A percentile compares a stretch with the other conserved stretches of the same genome.
phyloP scores from a whole-genome alignment of 2,113 vertebrate species.

The Triplophysa dalaica region DNA sequence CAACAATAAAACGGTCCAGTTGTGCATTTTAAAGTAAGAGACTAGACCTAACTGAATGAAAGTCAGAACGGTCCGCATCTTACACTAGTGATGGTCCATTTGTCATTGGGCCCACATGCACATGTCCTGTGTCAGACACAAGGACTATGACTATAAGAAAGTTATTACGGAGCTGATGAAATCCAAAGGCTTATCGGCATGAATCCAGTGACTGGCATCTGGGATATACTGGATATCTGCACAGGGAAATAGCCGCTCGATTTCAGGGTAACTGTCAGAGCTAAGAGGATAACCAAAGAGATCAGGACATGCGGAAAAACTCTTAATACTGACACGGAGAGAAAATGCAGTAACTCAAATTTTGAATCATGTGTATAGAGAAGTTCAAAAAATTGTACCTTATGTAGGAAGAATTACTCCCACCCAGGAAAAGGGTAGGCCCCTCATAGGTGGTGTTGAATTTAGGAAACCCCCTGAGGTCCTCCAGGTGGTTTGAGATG shows the following conservation, averaged over 20 bases:
- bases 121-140: background rate
- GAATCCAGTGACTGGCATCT: constrained; percentile 89
- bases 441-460: constrained; percentile 77
- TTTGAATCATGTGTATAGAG: background rate
- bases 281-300: constrained; percentile 60
- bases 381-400: constrained; percentile 69
- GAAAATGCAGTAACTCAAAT: background rate
- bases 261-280: constrained; percentile 83
- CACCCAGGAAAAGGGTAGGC: constrained; percentile 88
- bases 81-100: background rate
- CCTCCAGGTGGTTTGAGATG: constrained; percentile 77
- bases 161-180: constrained; percentile 82
- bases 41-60: constrained; percentile 3
- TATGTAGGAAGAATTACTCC: constrained; percentile 85
- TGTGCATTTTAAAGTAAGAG: constrained; percentile 22
- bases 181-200: constrained; percentile 86
- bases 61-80: constrained; percentile 14
- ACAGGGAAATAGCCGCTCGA: constrained; percentile 83
- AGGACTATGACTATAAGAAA: constrained; percentile 78
- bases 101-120: constrained; percentile 26
- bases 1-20: background rate
- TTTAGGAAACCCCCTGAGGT: constrained; percentile 82
- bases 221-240: constrained; percentile 83
- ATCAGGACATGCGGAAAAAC: background rate
- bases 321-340: background rate